phyloP scores from a whole-genome alignment of 2,113 vertebrate species.

The Phyllostomus discolor region DNA sequence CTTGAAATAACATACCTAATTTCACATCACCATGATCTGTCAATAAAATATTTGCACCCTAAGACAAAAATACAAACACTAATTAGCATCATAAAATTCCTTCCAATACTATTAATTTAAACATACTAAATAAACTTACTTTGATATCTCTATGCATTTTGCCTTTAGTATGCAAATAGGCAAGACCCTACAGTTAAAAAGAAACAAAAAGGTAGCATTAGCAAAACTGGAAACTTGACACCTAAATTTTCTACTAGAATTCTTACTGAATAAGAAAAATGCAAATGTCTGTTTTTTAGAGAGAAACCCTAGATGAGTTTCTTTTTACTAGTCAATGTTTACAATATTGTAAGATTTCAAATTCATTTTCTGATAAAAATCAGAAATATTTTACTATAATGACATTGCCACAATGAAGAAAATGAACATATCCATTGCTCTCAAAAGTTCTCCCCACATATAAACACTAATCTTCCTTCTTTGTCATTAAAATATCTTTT shows the following conservation, averaged over 20 bases:
- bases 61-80: constrained; percentile 45
- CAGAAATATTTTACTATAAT: not conserved
- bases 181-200: constrained; percentile 87
- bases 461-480: not conserved
- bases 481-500: not conserved
- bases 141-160: constrained; percentile 99
- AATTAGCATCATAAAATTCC: constrained; percentile 1
- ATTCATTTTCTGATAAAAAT: constrained; percentile 32
- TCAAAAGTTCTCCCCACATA: not conserved
- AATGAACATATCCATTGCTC: not conserved
- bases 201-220: constrained; percentile 31
- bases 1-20: constrained; percentile 86
- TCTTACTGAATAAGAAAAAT: not conserved
- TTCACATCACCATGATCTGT: constrained; percentile 97
- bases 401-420: not conserved
- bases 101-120: not conserved
- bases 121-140: constrained; percentile 81
- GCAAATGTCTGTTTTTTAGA: too few species aligned
- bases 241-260: not conserved
- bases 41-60: constrained; percentile 98
- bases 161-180: constrained; percentile 94
- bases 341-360: not conserved
- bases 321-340: constrained; percentile 3
- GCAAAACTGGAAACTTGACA: not conserved
- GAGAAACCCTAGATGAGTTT: not conserved